A percentile compares a stretch with the other conserved stretches of the same genome.
Evolutionary conservation across 2,797 vertebrate species (phyloP).

Genomic region (Anniella stebbinsi): DNA sequence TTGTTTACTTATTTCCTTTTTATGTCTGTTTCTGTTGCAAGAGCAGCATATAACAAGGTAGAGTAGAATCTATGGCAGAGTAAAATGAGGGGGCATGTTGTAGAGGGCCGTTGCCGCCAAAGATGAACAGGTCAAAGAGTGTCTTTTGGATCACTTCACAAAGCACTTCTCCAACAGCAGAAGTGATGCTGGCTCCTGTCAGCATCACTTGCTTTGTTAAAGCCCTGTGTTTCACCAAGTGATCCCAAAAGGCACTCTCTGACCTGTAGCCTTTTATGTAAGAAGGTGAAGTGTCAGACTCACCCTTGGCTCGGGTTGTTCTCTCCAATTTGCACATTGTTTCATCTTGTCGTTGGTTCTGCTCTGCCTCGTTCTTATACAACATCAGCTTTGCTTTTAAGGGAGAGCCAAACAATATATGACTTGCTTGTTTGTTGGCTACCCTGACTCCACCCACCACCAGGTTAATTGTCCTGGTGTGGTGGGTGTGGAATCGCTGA

Average conservation of each 20-base stretch:
- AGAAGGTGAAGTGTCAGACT: not conserved
- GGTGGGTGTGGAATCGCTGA: constrained; percentile 22
- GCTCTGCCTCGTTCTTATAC: constrained; percentile 14
- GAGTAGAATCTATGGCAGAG: no score
- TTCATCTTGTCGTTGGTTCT: accelerated
- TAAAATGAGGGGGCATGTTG: not conserved
- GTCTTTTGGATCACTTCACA: not conserved
- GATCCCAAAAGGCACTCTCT: not conserved
- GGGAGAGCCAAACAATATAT: constrained; percentile 38
- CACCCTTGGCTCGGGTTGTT: not conserved
- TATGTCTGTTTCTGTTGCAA: not conserved
- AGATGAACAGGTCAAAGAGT: not conserved
- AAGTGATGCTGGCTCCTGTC: not conserved
- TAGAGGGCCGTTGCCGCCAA: not conserved
- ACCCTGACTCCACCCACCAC: constrained; percentile 51
- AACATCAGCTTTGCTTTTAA: accelerated
- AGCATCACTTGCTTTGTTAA: not conserved
- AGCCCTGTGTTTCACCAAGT: no score
- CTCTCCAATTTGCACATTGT: constrained; percentile 19
- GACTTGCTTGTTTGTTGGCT: constrained; percentile 53
- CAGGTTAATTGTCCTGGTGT: constrained; percentile 59
- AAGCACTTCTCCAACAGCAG: not conserved
- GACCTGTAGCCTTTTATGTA: accelerated
- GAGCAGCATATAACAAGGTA: not conserved
- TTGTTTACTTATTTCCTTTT: not conserved